Evolutionary conservation across 2,888 invertebrate genomes (phyloP).

Genomic region (Gastrophysa polygoni): DNA sequence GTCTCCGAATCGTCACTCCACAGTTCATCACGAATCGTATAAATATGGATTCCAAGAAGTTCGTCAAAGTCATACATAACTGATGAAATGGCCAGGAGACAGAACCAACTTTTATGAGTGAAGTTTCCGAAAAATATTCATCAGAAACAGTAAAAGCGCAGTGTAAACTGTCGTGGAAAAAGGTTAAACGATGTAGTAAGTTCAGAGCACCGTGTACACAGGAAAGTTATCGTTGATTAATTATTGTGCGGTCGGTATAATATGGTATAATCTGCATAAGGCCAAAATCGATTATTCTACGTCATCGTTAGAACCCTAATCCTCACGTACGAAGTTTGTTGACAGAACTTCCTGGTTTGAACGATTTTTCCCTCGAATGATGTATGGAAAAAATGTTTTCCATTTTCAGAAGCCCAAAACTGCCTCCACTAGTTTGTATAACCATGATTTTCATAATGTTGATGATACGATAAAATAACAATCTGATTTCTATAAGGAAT

Average conservation of each 20-base stretch:
- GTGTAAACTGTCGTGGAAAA: not conserved
- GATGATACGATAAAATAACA: too few relatives aligned
- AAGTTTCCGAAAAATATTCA: not conserved
- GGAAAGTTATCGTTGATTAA: slow-evolving; percentile 24
- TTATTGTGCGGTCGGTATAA: slow-evolving; percentile 24
- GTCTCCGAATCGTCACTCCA: too few relatives aligned
- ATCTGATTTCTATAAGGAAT: too few relatives aligned
- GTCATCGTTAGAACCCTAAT: slow-evolving; percentile 19
- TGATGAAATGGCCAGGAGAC: not conserved
- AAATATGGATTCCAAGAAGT: not conserved
- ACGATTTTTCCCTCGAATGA: not conserved
- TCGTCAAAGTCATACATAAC: not conserved
- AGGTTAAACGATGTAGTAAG: slow-evolving; percentile 10
- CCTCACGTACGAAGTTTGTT: slow-evolving; percentile 23
- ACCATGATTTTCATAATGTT: too few relatives aligned
- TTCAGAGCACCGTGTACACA: slow-evolving; percentile 2
- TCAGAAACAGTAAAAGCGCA: not conserved
- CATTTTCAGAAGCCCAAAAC: not conserved
- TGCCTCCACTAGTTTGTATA: too few relatives aligned
- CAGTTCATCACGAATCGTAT: not conserved
- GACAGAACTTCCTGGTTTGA: slow-evolving; percentile 14
- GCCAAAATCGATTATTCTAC: slow-evolving; percentile 30
- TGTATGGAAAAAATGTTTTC: not conserved
- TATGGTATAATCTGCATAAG: slow-evolving; percentile 31
- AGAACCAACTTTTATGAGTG: not conserved